Evolutionary conservation across 2,888 invertebrate genomes (phyloP), one percentile per base, ranked within the genome.

Genomic region (Idaea aversata): DNA sequence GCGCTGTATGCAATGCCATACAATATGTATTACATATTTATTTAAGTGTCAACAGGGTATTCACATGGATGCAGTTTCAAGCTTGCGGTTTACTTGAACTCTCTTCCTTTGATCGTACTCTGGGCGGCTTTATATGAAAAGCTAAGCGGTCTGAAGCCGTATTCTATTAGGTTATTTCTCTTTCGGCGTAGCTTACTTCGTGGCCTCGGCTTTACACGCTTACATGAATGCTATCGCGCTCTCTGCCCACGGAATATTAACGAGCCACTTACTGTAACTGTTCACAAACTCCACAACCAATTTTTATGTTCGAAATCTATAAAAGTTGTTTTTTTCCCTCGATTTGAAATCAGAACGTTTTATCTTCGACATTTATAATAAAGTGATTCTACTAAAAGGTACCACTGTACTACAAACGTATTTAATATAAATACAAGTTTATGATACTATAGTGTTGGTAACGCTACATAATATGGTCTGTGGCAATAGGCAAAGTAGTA

Each of bases 161-260:
- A 59, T 66, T 67, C 65, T 64, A 70, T 67, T 65, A 65, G 63
- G 60, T 65, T 65, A 67, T 68, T 67, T 66, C 60, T 63, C 34
- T 65, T 64, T 62, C 59, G 15, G 47, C 57, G 61, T 59, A 73
- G 76, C 77, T 69, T 63, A 71, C 76, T 76, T 71, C 64, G 68
- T 77, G 79, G 80, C 81, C 77, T 68, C 67, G 69, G 75, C 72
- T 73, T 73, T 72, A 73, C 77, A 74, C 79, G 75, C 78, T 80
- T 79, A 77, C 80, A 84, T 84, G 84, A 85, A 84, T 85, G 78
- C 79, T 82, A 84, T 83, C 80, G 78, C 79, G 73, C 72, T 78
- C 72, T 78, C 69, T 77, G 81, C 82, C 72, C 73, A 71, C 73
- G 75, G 84, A 85, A 85, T 86, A 84, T 86, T 84, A 85, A 86